These are phyloP conservation scores for Gryllus longicercus DNA, from an alignment of 2,888 invertebrate genomes.

Conservation along the genomic window DNA sequence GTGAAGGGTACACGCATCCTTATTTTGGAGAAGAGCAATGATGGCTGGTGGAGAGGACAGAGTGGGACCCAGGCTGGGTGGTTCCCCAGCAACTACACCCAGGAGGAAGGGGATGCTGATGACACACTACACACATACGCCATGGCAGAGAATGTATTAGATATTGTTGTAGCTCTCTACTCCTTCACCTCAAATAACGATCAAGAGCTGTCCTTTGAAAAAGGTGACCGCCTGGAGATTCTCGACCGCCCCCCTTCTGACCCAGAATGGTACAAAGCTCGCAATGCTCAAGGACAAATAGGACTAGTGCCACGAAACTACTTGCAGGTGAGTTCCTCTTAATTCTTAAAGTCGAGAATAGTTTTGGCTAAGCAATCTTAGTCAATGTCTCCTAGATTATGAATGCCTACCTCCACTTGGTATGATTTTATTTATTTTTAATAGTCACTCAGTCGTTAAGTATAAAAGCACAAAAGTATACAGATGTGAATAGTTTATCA, in stretches of 20 bases:
- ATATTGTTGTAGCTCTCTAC: slow-evolving; percentile 93
- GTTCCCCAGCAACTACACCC: slow-evolving; percentile 99
- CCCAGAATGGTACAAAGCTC: slow-evolving; percentile 98
- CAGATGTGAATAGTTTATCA: too few species aligned
- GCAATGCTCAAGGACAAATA: slow-evolving; percentile 86
- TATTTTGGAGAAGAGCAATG: slow-evolving; percentile 96
- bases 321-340: slow-evolving; percentile 55
- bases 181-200: slow-evolving; percentile 91
- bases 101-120: slow-evolving; percentile 76
- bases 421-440: not conserved
- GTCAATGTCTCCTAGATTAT: too few species aligned
- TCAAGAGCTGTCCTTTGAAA: slow-evolving; percentile 94
- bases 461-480: too few species aligned
- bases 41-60: slow-evolving; percentile 98
- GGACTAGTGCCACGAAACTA: slow-evolving; percentile 96
- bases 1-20: slow-evolving; percentile 91
- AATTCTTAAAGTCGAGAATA: not conserved
- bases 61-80: slow-evolving; percentile 69
- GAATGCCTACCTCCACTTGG: too few species aligned
- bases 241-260: slow-evolving; percentile 94
- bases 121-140: slow-evolving; percentile 88
- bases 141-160: slow-evolving; percentile 92
- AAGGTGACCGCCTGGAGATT: slow-evolving; percentile 93
- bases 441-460: too few species aligned
- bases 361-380: too few species aligned